Evolutionary conservation across 2,888 invertebrate species (phyloP).

Genomic region (Scaptomyza tumidula): DNA sequence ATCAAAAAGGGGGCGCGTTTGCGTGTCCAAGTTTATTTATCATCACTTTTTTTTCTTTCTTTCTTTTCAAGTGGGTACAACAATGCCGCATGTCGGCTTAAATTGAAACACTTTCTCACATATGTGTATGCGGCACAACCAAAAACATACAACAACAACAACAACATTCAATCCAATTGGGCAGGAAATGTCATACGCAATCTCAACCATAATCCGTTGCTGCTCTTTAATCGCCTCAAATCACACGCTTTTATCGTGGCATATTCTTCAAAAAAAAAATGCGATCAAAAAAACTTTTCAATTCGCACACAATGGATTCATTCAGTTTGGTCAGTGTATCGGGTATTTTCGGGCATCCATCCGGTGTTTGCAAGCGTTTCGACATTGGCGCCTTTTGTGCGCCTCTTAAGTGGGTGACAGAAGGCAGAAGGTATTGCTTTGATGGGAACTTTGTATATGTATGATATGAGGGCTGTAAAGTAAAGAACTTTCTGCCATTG

Average conservation of each 20-base stretch:
- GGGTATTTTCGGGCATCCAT: constrained; percentile 59
- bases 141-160: neutral
- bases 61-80: constrained; percentile 40
- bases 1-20: constrained; percentile 60
- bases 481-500: constrained; percentile 39
- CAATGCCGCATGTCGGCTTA: constrained; percentile 43
- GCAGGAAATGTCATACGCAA: constrained; percentile 68
- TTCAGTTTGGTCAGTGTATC: constrained; percentile 43
- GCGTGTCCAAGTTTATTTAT: constrained; percentile 44
- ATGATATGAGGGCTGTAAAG: constrained; percentile 25
- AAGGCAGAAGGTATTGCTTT: constrained; percentile 46
- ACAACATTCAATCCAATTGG: constrained; percentile 38
- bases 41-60: neutral
- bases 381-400: constrained; percentile 61
- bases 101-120: constrained; percentile 36
- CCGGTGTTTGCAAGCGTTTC: constrained; percentile 58
- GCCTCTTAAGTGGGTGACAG: constrained; percentile 51
- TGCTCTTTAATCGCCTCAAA: constrained; percentile 61
- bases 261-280: constrained; percentile 62
- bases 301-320: constrained; percentile 67
- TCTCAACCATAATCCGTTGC: constrained; percentile 68
- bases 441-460: constrained; percentile 14
- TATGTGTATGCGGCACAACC: constrained; percentile 9
- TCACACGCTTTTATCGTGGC: constrained; percentile 62
- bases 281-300: constrained; percentile 54